A percentile compares a stretch with the other conserved stretches of the same genome.
Conservation (phyloP, 2,797 vertebrate species). For the Hippocampus kuda region DNA sequence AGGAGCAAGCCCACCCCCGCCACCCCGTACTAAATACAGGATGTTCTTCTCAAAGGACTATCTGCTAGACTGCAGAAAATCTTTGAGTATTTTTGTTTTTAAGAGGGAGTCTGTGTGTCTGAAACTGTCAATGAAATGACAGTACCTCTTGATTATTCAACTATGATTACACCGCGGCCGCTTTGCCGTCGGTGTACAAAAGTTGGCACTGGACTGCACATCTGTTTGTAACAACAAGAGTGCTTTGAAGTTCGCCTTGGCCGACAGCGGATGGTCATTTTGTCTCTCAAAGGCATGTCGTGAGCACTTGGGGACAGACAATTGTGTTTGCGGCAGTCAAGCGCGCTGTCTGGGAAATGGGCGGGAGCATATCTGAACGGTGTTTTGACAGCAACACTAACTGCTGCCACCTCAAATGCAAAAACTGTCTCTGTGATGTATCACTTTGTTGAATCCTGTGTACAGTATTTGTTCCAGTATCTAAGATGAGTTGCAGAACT, state of each 20-base stretch:
- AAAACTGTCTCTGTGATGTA: conserved; percentile 4
- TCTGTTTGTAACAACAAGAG: conserved; percentile 40
- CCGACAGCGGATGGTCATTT: conserved; percentile 28
- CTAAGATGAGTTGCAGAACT: neutral
- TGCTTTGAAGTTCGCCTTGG: conserved; percentile 33
- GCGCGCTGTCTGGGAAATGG: neutral
- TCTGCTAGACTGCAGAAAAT: conserved; percentile 30
- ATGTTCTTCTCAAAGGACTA: conserved; percentile 33
- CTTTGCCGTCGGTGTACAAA: conserved; percentile 29
- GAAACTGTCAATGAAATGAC: conserved; percentile 39
- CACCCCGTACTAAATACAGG: conserved; percentile 36
- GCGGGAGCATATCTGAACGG: neutral
- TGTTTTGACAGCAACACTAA: conserved; percentile 1
- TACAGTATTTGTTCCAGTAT: neutral
- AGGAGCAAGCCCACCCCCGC: conserved; percentile 6
- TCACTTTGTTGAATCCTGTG: conserved; percentile 3
- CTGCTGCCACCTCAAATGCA: conserved; percentile 1
- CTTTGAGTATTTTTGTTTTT: conserved; percentile 25
- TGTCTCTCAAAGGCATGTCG: conserved; percentile 20
- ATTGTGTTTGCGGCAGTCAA: conserved; percentile 9
- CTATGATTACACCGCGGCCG: conserved; percentile 25
- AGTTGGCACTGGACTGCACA: conserved; percentile 31
- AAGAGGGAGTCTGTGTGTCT: conserved; percentile 21
- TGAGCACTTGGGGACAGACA: conserved; percentile 7
- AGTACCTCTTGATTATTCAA: conserved; percentile 42